A percentile compares a stretch with the other conserved stretches of the same genome.
phyloP scores from a whole-genome alignment of 2,113 vertebrate genomes.

The Sisor rabdophorus region DNA sequence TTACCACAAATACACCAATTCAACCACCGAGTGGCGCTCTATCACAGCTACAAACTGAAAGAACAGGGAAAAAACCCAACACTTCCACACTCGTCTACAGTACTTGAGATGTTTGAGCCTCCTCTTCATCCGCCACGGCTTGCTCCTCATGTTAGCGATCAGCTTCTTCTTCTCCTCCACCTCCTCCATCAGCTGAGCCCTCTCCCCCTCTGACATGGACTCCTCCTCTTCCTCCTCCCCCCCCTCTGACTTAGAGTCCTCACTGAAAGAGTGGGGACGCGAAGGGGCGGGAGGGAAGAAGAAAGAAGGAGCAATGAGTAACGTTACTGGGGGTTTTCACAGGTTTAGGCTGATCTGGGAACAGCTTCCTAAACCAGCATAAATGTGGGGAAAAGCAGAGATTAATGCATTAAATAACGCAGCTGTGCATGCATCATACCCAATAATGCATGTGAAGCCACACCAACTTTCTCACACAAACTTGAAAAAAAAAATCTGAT shows the following conservation, averaged over 20 bases:
- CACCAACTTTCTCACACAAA: too few relatives aligned
- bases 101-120: slow-evolving; percentile 83
- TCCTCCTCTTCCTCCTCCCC: slow-evolving; percentile 71
- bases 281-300: not conserved
- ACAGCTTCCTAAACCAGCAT: slow-evolving; percentile 23
- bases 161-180: slow-evolving; percentile 97
- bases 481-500: too few relatives aligned
- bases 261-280: slow-evolving; percentile 58
- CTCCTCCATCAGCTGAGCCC: slow-evolving; percentile 80
- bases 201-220: slow-evolving; percentile 87
- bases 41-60: not conserved
- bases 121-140: slow-evolving; percentile 91
- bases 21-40: not conserved
- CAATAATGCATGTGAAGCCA: too few relatives aligned
- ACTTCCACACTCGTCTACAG: slow-evolving; percentile 14
- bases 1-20: too few relatives aligned
- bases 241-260: slow-evolving; percentile 68
- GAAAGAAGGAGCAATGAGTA: slow-evolving; percentile 4
- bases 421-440: too few relatives aligned
- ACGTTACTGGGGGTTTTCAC: not conserved
- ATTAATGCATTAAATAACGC: not conserved
- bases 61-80: too few relatives aligned
- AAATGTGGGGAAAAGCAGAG: not conserved
- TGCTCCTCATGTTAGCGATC: slow-evolving; percentile 85
- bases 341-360: slow-evolving; percentile 18